Evolutionary conservation across 2,797 vertebrate genomes (phyloP).

Genomic region (Heteromormyrus szaboi): DNA sequence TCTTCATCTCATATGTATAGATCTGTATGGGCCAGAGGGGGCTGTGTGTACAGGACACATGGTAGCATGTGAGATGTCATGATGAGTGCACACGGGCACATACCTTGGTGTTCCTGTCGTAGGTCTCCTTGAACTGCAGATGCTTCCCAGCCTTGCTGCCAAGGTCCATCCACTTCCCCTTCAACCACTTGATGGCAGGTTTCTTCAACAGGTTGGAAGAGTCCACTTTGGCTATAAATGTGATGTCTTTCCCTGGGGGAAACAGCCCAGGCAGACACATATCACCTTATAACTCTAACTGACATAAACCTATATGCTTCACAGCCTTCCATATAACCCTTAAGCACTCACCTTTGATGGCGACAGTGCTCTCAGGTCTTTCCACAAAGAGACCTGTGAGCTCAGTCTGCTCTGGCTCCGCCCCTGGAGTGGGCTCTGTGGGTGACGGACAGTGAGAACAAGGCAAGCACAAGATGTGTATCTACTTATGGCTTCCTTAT

Average conservation of each 20-base stretch:
- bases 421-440: constrained; percentile 50
- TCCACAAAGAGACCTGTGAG: constrained; percentile 52
- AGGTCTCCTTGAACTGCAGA: constrained; percentile 74
- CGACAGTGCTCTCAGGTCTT: constrained; percentile 54
- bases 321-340: background rate
- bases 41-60: background rate
- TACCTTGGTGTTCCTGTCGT: constrained; percentile 79
- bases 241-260: constrained; percentile 59
- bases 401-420: constrained; percentile 47
- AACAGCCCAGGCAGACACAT: constrained; percentile 11
- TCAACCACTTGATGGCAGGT: constrained; percentile 79
- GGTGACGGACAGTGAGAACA: background rate
- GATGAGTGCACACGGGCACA: background rate
- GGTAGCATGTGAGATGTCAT: background rate
- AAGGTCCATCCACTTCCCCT: constrained; percentile 89
- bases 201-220: constrained; percentile 60
- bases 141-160: constrained; percentile 77
- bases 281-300: background rate
- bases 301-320: background rate
- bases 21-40: constrained; percentile 54
- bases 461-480: background rate
- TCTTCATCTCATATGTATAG: constrained; percentile 76
- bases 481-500: background rate
- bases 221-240: constrained; percentile 66
- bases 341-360: constrained; percentile 55